A percentile compares a stretch with the other conserved stretches of the same genome.
Evolutionary conservation across 2,113 vertebrate species (phyloP).

Genomic region (Donacobius atricapilla): DNA sequence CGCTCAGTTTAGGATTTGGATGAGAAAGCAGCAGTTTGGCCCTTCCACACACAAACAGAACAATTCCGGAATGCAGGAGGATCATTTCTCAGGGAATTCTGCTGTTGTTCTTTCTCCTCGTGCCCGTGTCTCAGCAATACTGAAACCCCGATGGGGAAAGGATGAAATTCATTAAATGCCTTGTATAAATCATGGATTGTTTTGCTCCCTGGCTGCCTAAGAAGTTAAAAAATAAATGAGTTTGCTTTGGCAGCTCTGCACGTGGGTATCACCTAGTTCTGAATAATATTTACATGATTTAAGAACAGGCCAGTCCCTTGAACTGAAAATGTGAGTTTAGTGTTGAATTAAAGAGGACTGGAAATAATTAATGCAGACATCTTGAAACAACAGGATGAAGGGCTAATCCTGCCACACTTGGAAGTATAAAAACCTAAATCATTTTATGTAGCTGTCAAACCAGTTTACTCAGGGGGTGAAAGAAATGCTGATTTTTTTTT

Average conservation of each 20-base stretch:
- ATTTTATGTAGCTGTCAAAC: conserved; percentile 24
- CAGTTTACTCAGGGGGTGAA: background rate
- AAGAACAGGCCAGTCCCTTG: background rate
- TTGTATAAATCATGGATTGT: conserved; percentile 34
- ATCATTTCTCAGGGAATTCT: background rate
- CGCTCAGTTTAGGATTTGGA: background rate
- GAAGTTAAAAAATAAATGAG: conserved; percentile 38
- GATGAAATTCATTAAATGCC: conserved; percentile 7
- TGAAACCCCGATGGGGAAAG: background rate
- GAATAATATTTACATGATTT: conserved; percentile 14
- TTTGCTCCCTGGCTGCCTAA: conserved; percentile 26
- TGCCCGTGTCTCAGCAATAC: background rate
- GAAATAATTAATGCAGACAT: conserved; percentile 39
- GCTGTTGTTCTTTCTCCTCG: background rate
- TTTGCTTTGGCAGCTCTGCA: conserved; percentile 15
- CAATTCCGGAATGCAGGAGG: background rate
- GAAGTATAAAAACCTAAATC: background rate
- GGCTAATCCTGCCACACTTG: background rate
- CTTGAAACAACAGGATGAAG: conserved; percentile 28
- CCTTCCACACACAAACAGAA: background rate
- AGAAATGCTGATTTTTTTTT: background rate
- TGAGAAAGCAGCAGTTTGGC: background rate
- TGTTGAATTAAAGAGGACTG: conserved; percentile 11
- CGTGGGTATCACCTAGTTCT: background rate
- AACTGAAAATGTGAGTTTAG: conserved; percentile 35